Percentiles rank a stretch among this genome's conserved stretches.
Conservation (phyloP, 1,140 invertebrate genomes). For the Aphelenchoides avenae region DNA sequence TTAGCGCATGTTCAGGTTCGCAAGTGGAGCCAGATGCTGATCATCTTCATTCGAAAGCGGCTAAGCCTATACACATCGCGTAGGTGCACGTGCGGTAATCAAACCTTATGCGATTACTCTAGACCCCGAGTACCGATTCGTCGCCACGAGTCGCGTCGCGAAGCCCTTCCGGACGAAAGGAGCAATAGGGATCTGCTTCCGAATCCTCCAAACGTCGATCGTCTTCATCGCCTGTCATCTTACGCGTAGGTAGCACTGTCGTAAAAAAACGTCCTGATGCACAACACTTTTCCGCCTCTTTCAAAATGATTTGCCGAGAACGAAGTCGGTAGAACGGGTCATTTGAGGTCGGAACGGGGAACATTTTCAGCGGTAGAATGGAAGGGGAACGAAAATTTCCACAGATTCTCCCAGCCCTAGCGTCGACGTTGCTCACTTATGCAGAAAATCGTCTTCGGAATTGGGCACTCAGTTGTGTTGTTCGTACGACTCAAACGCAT, state of each 20-base stretch:
- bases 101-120: slow-evolving; percentile 3
- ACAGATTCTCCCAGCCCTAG: too few species aligned
- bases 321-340: too few species aligned
- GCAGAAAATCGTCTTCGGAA: too few species aligned
- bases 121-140: slow-evolving; percentile 46
- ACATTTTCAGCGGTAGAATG: too few species aligned
- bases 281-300: background rate
- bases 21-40: slow-evolving; percentile 49
- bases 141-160: slow-evolving; percentile 36
- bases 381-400: too few species aligned
- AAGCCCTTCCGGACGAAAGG: slow-evolving; percentile 44
- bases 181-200: slow-evolving; percentile 46
- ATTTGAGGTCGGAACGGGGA: too few species aligned
- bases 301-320: slow-evolving; percentile 4
- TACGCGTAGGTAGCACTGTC: slow-evolving; percentile 34
- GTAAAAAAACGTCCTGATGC: background rate
- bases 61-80: slow-evolving; percentile 41
- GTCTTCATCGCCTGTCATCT: slow-evolving; percentile 48
- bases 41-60: slow-evolving; percentile 35
- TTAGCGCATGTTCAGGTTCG: too few species aligned
- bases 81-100: slow-evolving; percentile 12
- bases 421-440: too few species aligned
- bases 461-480: too few species aligned
- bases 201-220: slow-evolving; percentile 36
- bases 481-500: too few species aligned